phyloP scores from a whole-genome alignment of 2,888 invertebrate species.

The Epinotia bilunana region DNA sequence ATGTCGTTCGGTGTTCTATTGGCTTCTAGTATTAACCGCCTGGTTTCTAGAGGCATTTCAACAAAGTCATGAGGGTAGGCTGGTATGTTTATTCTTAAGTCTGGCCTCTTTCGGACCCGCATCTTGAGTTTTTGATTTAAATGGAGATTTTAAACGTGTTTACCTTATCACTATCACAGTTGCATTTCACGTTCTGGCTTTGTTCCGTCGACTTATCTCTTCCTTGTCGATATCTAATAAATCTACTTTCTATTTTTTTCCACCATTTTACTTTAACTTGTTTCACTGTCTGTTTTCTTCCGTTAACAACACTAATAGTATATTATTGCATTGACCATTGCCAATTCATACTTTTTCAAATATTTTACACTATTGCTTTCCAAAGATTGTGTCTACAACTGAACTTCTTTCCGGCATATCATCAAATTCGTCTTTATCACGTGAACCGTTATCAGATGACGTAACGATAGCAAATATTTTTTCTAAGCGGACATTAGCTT shows the following conservation, averaged over 20 bases:
- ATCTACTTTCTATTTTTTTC: neutral
- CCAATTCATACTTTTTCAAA: neutral
- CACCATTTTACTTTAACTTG: neutral
- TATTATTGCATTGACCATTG: neutral
- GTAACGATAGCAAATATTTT: constrained; percentile 54
- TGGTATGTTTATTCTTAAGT: constrained; percentile 69
- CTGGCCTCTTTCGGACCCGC: constrained; percentile 71
- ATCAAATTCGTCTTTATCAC: constrained; percentile 64
- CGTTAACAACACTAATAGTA: neutral
- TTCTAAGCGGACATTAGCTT: constrained; percentile 45
- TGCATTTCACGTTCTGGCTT: constrained; percentile 10
- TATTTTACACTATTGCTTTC: constrained; percentile 10
- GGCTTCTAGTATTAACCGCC: constrained; percentile 58
- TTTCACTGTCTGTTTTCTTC: neutral
- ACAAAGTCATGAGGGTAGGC: constrained; percentile 74
- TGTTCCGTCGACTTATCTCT: neutral
- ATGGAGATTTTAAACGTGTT: no score
- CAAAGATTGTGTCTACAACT: constrained; percentile 35
- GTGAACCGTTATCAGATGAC: constrained; percentile 55
- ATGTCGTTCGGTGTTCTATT: constrained; percentile 56
- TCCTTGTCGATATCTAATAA: neutral
- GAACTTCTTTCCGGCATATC: constrained; percentile 63
- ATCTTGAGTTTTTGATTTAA: constrained; percentile 51
- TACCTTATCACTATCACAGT: constrained; percentile 36
- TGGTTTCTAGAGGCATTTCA: constrained; percentile 71